These are phyloP conservation scores for Aspiorhynchus laticeps DNA, from an alignment of 2,113 vertebrate genomes.

Conservation along the genomic window DNA sequence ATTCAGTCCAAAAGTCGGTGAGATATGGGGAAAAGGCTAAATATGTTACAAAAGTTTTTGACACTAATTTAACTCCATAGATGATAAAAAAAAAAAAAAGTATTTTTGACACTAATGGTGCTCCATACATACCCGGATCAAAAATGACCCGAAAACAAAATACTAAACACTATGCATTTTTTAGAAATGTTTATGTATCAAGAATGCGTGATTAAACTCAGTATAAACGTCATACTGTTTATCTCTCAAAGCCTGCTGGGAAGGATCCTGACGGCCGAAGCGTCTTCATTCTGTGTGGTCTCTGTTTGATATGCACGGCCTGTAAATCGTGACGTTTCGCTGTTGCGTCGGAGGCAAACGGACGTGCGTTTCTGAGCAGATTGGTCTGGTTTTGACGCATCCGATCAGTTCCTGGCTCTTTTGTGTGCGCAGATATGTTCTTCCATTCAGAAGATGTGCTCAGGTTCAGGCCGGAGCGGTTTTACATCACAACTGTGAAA, in stretches of 20 bases:
- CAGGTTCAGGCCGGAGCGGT: conserved; percentile 88
- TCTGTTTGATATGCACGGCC: not conserved
- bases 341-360: not conserved
- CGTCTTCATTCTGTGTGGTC: conserved; percentile 66
- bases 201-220: too few species aligned
- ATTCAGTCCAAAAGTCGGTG: not conserved
- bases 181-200: not conserved
- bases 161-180: not conserved
- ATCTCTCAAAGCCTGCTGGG: conserved; percentile 39
- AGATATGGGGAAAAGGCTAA: not conserved
- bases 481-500: conserved; percentile 99
- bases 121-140: not conserved
- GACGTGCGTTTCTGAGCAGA: not conserved
- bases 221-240: conserved; percentile 70
- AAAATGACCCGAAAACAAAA: too few species aligned
- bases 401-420: conserved; percentile 62
- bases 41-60: too few species aligned
- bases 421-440: conserved; percentile 76
- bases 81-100: not conserved
- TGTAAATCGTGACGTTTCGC: too few species aligned
- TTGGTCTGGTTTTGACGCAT: not conserved
- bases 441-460: conserved; percentile 79
- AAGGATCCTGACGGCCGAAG: not conserved
- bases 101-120: not conserved
- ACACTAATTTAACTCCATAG: not conserved